Conservation (phyloP, 2,888 invertebrate species). For the Troides helena region DNA sequence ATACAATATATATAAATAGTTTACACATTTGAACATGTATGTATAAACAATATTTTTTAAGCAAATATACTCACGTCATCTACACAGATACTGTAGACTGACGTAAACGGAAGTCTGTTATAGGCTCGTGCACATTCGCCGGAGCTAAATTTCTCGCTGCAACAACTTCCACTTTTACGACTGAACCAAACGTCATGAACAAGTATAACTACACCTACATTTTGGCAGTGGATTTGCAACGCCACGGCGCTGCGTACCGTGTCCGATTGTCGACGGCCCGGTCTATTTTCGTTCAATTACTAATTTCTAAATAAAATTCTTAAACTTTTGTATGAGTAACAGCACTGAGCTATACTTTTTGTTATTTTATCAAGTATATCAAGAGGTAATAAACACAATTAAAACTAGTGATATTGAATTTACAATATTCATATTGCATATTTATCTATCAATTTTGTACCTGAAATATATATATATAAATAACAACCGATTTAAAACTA, state of each 20-base stretch:
- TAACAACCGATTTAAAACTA: not conserved
- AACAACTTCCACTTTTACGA: slow-evolving; percentile 37
- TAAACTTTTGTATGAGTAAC: slow-evolving; percentile 13
- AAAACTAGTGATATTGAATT: not conserved
- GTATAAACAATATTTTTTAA: not conserved
- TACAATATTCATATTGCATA: not conserved
- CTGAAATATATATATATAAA: not conserved
- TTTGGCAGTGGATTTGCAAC: slow-evolving; percentile 34
- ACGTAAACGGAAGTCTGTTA: slow-evolving; percentile 35
- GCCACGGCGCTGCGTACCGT: slow-evolving; percentile 25
- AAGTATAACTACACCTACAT: slow-evolving; percentile 34
- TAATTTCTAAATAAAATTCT: slow-evolving; percentile 25
- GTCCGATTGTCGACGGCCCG: slow-evolving; percentile 26
- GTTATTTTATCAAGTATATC: not conserved
- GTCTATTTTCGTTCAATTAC: slow-evolving; percentile 28
- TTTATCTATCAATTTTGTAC: not conserved
- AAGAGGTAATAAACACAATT: not conserved
- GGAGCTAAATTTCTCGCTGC: slow-evolving; percentile 31
- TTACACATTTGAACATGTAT: not conserved
- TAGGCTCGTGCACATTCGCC: slow-evolving; percentile 23
- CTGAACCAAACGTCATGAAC: slow-evolving; percentile 38
- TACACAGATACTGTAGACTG: slow-evolving; percentile 20
- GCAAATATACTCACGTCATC: slow-evolving; percentile 7
- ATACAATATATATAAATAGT: too few relatives aligned
- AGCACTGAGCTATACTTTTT: not conserved